These are phyloP conservation scores for Smutsia gigantea DNA, from an alignment of 2,797 vertebrate genomes.

Conservation along the genomic window DNA sequence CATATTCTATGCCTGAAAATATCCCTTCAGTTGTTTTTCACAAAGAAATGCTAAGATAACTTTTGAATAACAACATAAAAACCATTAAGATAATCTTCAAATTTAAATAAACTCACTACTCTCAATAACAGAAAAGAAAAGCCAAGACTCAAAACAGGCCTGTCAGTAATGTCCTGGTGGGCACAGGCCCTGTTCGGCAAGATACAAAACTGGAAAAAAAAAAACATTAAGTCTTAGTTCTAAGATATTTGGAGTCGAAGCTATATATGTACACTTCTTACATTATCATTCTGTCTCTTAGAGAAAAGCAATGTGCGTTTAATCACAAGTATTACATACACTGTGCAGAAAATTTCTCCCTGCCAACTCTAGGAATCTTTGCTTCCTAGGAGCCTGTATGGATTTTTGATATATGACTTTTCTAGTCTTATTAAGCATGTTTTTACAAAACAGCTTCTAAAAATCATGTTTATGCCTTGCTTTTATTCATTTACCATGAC, in stretches of 20 bases:
- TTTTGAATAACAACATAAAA: neutral
- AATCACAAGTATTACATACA: neutral
- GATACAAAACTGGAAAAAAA: neutral
- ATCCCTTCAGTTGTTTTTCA: neutral
- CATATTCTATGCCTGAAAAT: neutral
- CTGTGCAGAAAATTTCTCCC: too few species aligned
- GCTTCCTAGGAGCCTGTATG: neutral
- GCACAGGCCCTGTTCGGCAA: neutral
- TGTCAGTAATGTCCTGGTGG: neutral
- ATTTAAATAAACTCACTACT: neutral
- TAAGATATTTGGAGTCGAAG: neutral
- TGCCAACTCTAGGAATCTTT: rapidly evolving
- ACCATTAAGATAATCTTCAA: neutral
- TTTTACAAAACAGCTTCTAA: neutral
- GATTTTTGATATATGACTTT: neutral
- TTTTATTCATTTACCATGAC: neutral
- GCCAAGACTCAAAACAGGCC: neutral
- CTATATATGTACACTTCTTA: rapidly evolving
- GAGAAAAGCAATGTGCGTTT: neutral
- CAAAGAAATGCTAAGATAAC: neutral
- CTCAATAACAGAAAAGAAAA: neutral
- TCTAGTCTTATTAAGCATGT: neutral
- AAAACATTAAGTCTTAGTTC: neutral
- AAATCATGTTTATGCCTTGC: neutral
- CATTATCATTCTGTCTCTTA: neutral